Evolutionary conservation across 2,888 invertebrate species (phyloP), one percentile per base, ranked within the genome.

Genomic region (Diplolepis rosae): DNA sequence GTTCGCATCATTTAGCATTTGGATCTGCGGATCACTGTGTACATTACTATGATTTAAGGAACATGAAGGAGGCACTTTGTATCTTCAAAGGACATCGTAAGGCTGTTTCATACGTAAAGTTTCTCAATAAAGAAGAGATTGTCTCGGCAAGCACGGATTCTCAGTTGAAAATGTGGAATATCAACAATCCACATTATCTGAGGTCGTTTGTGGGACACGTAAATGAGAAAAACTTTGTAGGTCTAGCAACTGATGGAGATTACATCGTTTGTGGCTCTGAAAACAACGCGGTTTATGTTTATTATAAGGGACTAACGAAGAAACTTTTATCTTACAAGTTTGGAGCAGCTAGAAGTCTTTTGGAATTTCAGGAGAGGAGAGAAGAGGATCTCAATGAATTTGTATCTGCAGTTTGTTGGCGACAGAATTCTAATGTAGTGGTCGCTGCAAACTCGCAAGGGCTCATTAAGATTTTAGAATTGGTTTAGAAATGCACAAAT

Each of bases 1-100:
- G 95, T 76, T 94, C 96, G 0, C 95, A 94, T 87, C 95, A 97
- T 87, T 91, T 98, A 72, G 97, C 97, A 1, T 98, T 97, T 90
- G 98, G 98, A 13, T 96, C 96, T n/a, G 98, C 98, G 27, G 98
- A 98, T 90, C 98, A 98, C 89, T 96, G 96, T 90, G 97, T 98
- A 67, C 97, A 98, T 89, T 97, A 98, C 87, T 98, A 97, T 89
- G 98, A 98, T 90, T 91, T 98, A 78, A 91, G 98, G 42, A 94
- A 96, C 79, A 93, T 95, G 84, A 93, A 94, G 71, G 93, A 94
- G 76, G 94, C 97, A 0, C 90, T 97, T 18, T 93, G 93, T 70
- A 92, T 97, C 11, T 95, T 98, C 87, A 93, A 94, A 81, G 97
- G 97, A 39, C 98, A 98, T 87, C 92, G 95, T 75, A 98, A 98